Base-by-base conservation (phyloP, 2,113 vertebrate genomes). In the Pomatostomus ruficeps region DNA sequence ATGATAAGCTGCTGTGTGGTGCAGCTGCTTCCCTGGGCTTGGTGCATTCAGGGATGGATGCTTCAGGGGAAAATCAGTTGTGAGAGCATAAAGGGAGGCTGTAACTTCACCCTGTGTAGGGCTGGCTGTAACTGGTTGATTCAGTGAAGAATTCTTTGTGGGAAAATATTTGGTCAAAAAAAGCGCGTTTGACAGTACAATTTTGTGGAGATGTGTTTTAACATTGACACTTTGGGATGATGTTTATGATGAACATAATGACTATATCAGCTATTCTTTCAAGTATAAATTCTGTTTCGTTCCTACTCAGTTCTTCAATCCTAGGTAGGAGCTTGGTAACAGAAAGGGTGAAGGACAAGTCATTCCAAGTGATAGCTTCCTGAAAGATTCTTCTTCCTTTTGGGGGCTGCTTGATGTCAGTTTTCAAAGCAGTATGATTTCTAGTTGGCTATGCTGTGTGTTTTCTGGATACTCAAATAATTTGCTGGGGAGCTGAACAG, bases 401-500 rank as follows among this genome's bases (percentile, higher is more conserved):
- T 74, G 33, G 12, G 29, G 10, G 23, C n/a, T 57, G 3, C 25
- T 80, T 49, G 35, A 29, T 65, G 31, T 13, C 12, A 25, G 14
- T 23, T 91, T 88, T 88, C 59, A 70, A 78, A 88, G 26, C 7
- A 59, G 29, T 42, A 8, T 81, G 54, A 59, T 36, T 94, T 89
- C 84, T 70, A 61, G 13, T 61, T 23, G 33, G 7, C 16, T 70
- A 6, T 70, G 16, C 9, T 72, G 3, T 67, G 17, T 59, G 45
- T 63, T 42, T 15, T 88, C 18, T 70, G n/a, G 20, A 63, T 59
- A 9, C 3, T 55, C 49, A 51, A 51, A 77, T 55, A 49, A 59
- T 59, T 58, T 75, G 35, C 22, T 46, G 31, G 38, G 45, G 4
- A 79, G 5, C 2, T 71, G 63, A 62, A 36, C 21, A 82, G 16